Conservation (phyloP, 2,888 invertebrate genomes). For the Cephus sareptanus region DNA sequence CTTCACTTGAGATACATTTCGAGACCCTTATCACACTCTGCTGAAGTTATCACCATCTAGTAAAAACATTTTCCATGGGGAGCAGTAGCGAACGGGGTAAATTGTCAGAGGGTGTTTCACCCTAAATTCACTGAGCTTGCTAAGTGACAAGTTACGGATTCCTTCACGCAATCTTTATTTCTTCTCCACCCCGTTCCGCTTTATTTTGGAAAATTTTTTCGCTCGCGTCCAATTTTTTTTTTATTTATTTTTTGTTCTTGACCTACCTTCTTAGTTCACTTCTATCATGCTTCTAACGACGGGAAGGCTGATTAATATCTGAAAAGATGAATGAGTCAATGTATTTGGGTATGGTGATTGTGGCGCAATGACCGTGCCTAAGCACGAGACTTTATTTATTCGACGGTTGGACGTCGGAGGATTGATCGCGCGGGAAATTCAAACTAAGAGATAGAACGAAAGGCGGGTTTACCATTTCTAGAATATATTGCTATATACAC, state of each 20-base stretch:
- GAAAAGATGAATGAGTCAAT: neutral
- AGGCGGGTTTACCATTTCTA: constrained; percentile 3
- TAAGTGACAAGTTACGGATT: neutral
- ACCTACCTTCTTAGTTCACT: neutral
- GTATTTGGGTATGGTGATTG: neutral
- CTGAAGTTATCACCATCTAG: neutral
- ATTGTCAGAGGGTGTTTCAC: neutral
- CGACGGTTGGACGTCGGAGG: neutral
- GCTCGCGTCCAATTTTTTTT: neutral
- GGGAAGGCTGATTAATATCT: neutral
- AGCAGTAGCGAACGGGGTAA: neutral
- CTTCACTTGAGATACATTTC: neutral
- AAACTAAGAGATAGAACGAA: neutral
- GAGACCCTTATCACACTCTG: neutral
- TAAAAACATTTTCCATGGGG: neutral
- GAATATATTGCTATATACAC: constrained; percentile 64
- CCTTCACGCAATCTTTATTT: neutral
- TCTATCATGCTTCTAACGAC: neutral
- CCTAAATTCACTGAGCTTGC: neutral
- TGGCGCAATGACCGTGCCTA: neutral
- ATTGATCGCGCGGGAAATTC: neutral
- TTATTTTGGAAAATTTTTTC: neutral
- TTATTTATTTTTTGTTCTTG: neutral
- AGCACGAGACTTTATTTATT: neutral
- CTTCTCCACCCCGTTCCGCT: neutral